Evolutionary conservation across 2,797 vertebrate genomes (phyloP).

Genomic region (Pangasius larnaudii): DNA sequence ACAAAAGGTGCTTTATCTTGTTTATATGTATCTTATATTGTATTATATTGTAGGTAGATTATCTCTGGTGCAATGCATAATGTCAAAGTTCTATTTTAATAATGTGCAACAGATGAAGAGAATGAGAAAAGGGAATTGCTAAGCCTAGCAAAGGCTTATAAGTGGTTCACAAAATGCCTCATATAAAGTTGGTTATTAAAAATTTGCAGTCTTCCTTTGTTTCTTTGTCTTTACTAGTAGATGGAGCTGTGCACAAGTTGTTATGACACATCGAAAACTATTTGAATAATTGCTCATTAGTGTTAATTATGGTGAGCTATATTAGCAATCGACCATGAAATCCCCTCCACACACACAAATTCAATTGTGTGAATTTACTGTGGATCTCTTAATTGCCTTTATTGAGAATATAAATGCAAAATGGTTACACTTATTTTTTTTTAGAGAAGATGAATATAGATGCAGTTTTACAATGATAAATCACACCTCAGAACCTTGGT

Average conservation of each 20-base stretch:
- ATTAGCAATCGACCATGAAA: constrained; percentile 44
- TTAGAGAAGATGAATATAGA: neutral
- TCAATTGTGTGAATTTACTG: constrained; percentile 10
- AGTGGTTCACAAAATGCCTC: constrained; percentile 87
- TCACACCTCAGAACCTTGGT: neutral
- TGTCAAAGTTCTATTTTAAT: constrained; percentile 94
- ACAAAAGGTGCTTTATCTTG: constrained; percentile 86
- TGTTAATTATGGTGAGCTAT: constrained; percentile 39
- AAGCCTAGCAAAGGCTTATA: constrained; percentile 80
- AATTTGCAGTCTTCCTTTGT: constrained; percentile 74
- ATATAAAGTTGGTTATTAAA: constrained; percentile 84
- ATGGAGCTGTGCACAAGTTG: constrained; percentile 11
- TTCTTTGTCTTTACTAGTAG: constrained; percentile 63
- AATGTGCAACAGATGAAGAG: constrained; percentile 87
- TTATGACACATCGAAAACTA: constrained; percentile 30
- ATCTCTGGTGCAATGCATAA: constrained; percentile 90
- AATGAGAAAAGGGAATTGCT: constrained; percentile 79
- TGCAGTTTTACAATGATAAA: neutral
- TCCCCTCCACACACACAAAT: constrained; percentile 27
- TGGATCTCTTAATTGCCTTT: constrained; percentile 20
- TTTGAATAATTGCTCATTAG: constrained; percentile 45
- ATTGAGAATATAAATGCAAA: constrained; percentile 20
- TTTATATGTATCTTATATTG: constrained; percentile 87
- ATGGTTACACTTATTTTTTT: neutral
- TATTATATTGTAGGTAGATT: constrained; percentile 91